phyloP scores from a whole-genome alignment of 2,797 vertebrate species.

The Euphonia xanthogaster region DNA sequence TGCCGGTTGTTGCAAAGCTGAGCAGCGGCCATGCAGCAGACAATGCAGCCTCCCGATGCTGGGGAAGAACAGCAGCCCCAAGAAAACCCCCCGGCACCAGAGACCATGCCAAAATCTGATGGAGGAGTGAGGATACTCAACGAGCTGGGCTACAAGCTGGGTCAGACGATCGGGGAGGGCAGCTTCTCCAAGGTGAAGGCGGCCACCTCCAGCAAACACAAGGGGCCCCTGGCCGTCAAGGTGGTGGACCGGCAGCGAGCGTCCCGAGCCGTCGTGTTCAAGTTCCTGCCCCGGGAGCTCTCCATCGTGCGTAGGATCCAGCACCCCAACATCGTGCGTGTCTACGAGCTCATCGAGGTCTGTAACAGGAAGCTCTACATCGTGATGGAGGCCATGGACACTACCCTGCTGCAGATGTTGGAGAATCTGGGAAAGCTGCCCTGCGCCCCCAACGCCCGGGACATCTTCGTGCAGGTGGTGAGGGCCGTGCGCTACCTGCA shows the following conservation, averaged over 20 bases:
- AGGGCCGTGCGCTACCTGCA: conserved; percentile 79
- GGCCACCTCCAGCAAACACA: conserved; percentile 76
- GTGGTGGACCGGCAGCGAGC: conserved; percentile 75
- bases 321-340: conserved; percentile 77
- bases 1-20: not conserved
- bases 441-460: conserved; percentile 52
- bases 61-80: conserved; percentile 32
- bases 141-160: conserved; percentile 77
- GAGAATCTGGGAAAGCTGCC: conserved; percentile 69
- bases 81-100: not conserved
- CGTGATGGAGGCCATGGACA: conserved; percentile 79
- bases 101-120: conserved; percentile 25
- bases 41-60: conserved; percentile 15
- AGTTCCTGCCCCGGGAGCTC: conserved; percentile 80
- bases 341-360: conserved; percentile 77
- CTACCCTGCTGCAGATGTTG: conserved; percentile 76
- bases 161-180: conserved; percentile 75
- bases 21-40: conserved; percentile 44
- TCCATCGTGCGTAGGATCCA: conserved; percentile 70
- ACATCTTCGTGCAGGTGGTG: conserved; percentile 78
- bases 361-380: conserved; percentile 77
- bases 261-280: conserved; percentile 63
- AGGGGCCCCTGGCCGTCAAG: conserved; percentile 78
- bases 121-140: conserved; percentile 67
- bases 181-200: conserved; percentile 81